Percentiles rank a stretch among this genome's conserved stretches.
Evolutionary conservation across 2,888 invertebrate genomes (phyloP).

Genomic region (Brachypterus glaber): DNA sequence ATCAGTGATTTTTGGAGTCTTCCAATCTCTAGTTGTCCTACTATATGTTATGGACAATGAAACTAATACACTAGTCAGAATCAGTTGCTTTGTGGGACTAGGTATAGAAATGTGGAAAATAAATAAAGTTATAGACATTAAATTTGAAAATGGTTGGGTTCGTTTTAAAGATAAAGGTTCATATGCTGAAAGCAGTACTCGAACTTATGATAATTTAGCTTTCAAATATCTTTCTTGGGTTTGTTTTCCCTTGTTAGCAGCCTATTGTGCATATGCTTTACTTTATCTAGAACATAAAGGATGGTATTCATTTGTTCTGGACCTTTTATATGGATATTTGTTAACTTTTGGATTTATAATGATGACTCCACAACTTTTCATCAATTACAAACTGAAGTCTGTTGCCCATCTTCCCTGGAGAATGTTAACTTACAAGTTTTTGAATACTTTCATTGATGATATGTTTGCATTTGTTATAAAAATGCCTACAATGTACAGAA

Average conservation of each 20-base stretch:
- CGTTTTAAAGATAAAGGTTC: constrained; percentile 90
- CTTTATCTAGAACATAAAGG: constrained; percentile 96
- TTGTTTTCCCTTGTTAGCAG: constrained; percentile 83
- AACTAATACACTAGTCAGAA: constrained; percentile 89
- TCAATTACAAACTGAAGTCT: constrained; percentile 98
- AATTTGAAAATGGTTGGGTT: constrained; percentile 68
- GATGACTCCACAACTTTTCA: constrained; percentile 99
- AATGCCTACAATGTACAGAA: constrained; percentile 97
- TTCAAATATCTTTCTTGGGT: constrained; percentile 95
- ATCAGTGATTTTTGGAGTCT: constrained; percentile 96
- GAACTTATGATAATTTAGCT: constrained; percentile 87
- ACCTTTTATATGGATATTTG: constrained; percentile 95
- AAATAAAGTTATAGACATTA: constrained; percentile 86
- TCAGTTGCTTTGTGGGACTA: constrained; percentile 90
- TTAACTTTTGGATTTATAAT: constrained; percentile 98
- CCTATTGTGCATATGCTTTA: constrained; percentile 92
- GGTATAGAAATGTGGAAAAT: constrained; percentile 99
- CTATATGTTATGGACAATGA: constrained; percentile 98
- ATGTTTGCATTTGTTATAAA: constrained; percentile 99
- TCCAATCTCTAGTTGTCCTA: constrained; percentile 90
- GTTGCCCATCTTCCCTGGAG: constrained; percentile 99
- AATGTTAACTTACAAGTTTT: constrained; percentile 99
- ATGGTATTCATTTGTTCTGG: constrained; percentile 97
- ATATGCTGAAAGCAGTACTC: constrained; percentile 89
- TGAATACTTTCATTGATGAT: constrained; percentile 99